A percentile compares a stretch with the other conserved stretches of the same genome.
These are phyloP conservation scores for Shargacucullia verbasci DNA, from an alignment of 2,888 invertebrate species.

Conservation along the genomic window DNA sequence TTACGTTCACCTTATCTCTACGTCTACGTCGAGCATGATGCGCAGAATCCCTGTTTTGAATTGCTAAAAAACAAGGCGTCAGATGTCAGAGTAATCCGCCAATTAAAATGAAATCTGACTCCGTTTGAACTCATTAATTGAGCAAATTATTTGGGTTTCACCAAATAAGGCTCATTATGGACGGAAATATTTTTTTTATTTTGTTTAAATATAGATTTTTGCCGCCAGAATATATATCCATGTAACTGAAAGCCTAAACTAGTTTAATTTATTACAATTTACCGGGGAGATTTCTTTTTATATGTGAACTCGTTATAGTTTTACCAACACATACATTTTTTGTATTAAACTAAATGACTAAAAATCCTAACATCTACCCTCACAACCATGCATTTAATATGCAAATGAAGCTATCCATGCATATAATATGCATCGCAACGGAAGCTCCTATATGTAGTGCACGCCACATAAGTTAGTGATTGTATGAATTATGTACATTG, in stretches of 20 bases:
- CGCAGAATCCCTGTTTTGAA: conserved; percentile 68
- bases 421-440: conserved; percentile 54
- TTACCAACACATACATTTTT: no score
- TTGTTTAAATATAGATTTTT: conserved; percentile 16
- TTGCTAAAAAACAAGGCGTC: conserved; percentile 75
- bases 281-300: no score
- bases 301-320: no score
- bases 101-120: conserved; percentile 80
- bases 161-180: conserved; percentile 43
- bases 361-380: conserved; percentile 22
- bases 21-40: conserved; percentile 69
- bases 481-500: conserved; percentile 85
- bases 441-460: conserved; percentile 56
- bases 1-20: conserved; percentile 82
- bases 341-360: no score
- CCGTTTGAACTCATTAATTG: conserved; percentile 63
- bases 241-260: no score
- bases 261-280: no score
- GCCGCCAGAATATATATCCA: no score
- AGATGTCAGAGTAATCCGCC: conserved; percentile 78
- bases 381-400: conserved; percentile 13
- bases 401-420: conserved; percentile 58
- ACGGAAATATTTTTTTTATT: conserved; percentile 25
- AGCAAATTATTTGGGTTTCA: conserved; percentile 44
- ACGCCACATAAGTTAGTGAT: conserved; percentile 77